These are phyloP conservation scores for Pachycephala philippinensis DNA, from an alignment of 2,113 vertebrate genomes.

Conservation along the genomic window DNA sequence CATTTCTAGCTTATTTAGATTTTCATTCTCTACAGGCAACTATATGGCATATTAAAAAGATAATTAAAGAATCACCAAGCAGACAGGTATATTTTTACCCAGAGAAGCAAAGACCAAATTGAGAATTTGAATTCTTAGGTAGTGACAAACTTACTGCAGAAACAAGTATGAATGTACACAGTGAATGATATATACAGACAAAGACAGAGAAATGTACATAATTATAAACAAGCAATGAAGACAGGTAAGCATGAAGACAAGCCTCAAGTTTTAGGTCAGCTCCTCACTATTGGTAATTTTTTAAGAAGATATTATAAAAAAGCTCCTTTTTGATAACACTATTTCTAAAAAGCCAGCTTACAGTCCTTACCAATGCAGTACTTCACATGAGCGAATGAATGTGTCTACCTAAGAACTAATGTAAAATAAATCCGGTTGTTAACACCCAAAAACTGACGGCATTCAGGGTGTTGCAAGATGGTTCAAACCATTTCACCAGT, in stretches of 20 bases:
- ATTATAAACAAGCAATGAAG: constrained; percentile 46
- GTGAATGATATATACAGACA: not conserved
- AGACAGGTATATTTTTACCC: not conserved
- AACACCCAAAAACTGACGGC: not conserved
- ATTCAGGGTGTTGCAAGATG: not conserved
- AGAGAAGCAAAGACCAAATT: not conserved
- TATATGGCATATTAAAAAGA: not conserved
- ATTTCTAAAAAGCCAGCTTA: not conserved
- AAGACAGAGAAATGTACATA: not conserved
- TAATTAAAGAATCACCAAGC: not conserved
- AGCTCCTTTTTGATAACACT: not conserved
- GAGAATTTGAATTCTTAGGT: not conserved
- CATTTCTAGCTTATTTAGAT: not conserved
- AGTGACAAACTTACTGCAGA: not conserved
- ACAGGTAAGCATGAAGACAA: constrained; percentile 50
- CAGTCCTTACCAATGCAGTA: not conserved
- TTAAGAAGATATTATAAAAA: not conserved
- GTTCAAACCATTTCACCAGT: not conserved
- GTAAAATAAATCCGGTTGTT: not conserved
- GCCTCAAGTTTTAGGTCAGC: not conserved
- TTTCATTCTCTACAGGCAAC: not conserved
- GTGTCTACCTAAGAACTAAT: not conserved
- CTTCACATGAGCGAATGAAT: not conserved
- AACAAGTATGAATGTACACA: not conserved
- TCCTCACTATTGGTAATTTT: not conserved